phyloP scores from a whole-genome alignment of 2,888 invertebrate genomes.

The Ophion ellenae region DNA sequence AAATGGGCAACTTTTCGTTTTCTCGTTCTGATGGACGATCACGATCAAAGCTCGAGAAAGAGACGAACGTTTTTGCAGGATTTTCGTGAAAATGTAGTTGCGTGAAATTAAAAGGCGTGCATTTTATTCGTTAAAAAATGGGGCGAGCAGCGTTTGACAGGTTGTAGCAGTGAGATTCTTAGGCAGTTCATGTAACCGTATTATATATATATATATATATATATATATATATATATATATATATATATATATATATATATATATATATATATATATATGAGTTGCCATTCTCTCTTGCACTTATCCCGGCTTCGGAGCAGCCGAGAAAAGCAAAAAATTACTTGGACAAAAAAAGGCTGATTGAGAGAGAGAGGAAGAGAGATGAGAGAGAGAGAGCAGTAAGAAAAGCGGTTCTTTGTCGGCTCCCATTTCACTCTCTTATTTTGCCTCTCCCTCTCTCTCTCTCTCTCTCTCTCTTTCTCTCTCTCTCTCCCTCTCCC shows the following conservation, averaged over 20 bases:
- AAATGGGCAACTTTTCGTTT: no score
- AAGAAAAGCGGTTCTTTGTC: slow-evolving; percentile 78
- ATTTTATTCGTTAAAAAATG: slow-evolving; percentile 60
- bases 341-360: slow-evolving; percentile 13
- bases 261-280: not conserved
- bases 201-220: no score
- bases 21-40: no score
- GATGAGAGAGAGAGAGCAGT: slow-evolving; percentile 62
- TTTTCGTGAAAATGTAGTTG: no score
- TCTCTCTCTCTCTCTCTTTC: not conserved
- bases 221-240: no score
- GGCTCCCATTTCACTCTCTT: slow-evolving; percentile 67
- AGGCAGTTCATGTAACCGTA: slow-evolving; percentile 34
- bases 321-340: slow-evolving; percentile 38
- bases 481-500: slow-evolving; percentile 14
- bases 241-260: no score
- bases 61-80: no score
- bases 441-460: no score
- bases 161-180: not conserved
- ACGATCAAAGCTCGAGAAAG: no score
- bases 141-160: slow-evolving; percentile 50
- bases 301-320: slow-evolving; percentile 65
- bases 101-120: not conserved
- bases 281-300: slow-evolving; percentile 43
- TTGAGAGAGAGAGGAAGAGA: slow-evolving; percentile 51